Conservation (phyloP, 2,888 invertebrate genomes). For the Metacarcinus magister region DNA sequence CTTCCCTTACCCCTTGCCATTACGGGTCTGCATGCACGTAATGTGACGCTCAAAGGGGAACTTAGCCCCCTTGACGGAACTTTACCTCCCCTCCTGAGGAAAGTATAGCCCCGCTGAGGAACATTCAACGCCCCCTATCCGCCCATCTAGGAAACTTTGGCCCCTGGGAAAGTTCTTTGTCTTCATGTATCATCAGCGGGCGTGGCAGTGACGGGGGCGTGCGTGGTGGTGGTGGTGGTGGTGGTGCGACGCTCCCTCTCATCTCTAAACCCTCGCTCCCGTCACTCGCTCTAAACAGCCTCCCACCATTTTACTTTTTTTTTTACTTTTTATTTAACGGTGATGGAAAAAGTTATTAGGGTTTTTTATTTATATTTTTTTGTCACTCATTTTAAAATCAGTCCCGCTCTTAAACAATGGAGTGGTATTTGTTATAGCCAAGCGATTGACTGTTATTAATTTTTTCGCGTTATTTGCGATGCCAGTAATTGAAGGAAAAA, state of each 20-base stretch:
- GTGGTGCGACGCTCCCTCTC: too few relatives aligned
- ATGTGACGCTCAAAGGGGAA: too few relatives aligned
- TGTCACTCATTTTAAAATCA: not conserved
- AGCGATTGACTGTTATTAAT: slow-evolving; percentile 12
- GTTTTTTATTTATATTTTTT: not conserved
- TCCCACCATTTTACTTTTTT: not conserved
- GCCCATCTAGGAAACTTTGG: too few relatives aligned
- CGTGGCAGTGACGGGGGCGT: too few relatives aligned
- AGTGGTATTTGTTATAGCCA: not conserved
- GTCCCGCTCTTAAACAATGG: not conserved
- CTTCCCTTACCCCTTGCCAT: not conserved
- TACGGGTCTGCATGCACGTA: too few relatives aligned
- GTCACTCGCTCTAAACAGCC: not conserved
- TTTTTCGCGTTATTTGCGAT: slow-evolving; percentile 4
- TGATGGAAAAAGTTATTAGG: not conserved
- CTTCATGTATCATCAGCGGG: too few relatives aligned
- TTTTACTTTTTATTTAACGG: not conserved
- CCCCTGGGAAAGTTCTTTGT: too few relatives aligned
- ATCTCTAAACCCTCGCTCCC: not conserved
- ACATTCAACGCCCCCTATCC: too few relatives aligned
- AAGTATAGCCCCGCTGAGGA: too few relatives aligned
- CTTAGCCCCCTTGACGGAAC: too few relatives aligned
- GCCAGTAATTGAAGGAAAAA: not conserved
- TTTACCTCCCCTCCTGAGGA: too few relatives aligned
- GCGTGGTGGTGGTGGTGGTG: too few relatives aligned